phyloP scores from a whole-genome alignment of 2,888 invertebrate genomes.

The Hanleya hanleyi region DNA sequence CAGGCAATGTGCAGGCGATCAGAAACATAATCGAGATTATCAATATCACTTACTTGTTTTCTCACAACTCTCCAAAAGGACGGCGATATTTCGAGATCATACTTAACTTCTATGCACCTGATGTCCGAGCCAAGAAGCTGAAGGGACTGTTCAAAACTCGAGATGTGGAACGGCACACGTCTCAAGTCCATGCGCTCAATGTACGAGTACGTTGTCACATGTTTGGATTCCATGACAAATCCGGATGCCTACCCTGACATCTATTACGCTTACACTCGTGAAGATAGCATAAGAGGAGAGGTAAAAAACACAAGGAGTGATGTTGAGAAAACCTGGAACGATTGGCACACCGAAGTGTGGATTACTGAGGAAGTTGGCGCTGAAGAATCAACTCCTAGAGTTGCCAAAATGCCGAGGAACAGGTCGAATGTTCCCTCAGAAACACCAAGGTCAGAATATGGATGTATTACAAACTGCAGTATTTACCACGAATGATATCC shows the following conservation, averaged over 20 bases:
- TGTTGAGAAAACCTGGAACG: not conserved
- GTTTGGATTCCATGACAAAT: not conserved
- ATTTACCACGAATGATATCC: too few species aligned
- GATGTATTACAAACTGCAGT: too few species aligned
- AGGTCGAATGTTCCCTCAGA: too few species aligned
- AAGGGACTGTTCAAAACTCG: constrained; percentile 21
- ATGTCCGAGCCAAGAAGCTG: constrained; percentile 7
- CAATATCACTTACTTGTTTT: constrained; percentile 13
- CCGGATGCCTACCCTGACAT: not conserved
- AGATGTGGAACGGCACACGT: constrained; percentile 16
- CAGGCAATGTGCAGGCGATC: constrained; percentile 27
- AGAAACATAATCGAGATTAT: constrained; percentile 35
- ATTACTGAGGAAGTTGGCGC: not conserved
- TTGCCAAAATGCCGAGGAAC: too few species aligned
- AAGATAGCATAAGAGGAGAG: not conserved
- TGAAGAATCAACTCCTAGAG: not conserved
- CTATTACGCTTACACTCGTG: not conserved
- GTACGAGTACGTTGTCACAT: not conserved
- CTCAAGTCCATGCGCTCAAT: not conserved
- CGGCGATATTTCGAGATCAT: constrained; percentile 19
- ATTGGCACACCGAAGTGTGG: not conserved
- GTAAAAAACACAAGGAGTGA: not conserved
- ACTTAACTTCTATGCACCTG: not conserved
- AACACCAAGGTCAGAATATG: too few species aligned
- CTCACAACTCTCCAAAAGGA: constrained; percentile 20